These are phyloP conservation scores for Mixornis gularis DNA, from an alignment of 2,113 vertebrate genomes.

Conservation along the genomic window DNA sequence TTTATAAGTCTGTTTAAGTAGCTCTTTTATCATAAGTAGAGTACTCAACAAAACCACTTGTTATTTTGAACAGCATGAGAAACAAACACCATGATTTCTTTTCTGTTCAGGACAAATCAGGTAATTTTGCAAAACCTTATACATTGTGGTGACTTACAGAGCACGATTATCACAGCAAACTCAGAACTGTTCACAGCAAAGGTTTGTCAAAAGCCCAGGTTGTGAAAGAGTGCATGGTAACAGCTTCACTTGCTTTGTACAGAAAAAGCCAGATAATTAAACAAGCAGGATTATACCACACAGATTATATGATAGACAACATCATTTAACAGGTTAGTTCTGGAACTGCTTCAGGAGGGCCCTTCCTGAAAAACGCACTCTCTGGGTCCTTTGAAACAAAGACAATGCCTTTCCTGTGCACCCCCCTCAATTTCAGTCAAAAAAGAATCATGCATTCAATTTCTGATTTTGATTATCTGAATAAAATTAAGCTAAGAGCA, in stretches of 20 bases:
- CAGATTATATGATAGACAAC: background rate
- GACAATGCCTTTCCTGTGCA: background rate
- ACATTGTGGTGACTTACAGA: background rate
- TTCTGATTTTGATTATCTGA: background rate
- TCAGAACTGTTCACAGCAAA: background rate
- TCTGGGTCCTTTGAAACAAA: background rate
- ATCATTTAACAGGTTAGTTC: background rate
- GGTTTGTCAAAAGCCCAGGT: background rate
- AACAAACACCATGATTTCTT: background rate
- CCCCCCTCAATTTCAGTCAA: background rate
- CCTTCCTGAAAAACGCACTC: background rate
- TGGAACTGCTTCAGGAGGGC: background rate
- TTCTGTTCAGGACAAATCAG: background rate
- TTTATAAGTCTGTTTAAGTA: background rate
- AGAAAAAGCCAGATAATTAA: background rate
- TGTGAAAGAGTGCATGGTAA: background rate
- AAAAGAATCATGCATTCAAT: constrained; percentile 1
- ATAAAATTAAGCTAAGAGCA: background rate
- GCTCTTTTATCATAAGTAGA: background rate
- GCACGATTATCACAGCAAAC: background rate
- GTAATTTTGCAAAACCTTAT: background rate
- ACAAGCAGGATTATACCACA: background rate
- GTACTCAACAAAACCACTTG: background rate
- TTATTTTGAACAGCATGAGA: background rate
- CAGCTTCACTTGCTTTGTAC: background rate